Percentiles rank a stretch among this genome's conserved stretches.
Conservation (phyloP, 2,113 vertebrate species). For the Cisticola juncidis region DNA sequence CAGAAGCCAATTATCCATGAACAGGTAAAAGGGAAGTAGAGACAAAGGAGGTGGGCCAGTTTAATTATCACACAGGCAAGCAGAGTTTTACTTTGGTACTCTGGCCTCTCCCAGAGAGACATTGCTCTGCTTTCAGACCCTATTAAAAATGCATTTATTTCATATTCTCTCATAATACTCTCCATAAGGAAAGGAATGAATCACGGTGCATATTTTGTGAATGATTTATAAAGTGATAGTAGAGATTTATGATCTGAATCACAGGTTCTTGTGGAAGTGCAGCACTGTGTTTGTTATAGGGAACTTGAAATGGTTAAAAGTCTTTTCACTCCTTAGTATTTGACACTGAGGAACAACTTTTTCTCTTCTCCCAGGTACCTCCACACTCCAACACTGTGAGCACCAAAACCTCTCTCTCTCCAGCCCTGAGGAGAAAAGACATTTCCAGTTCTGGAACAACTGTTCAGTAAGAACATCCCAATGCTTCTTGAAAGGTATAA, state of each 20-base stretch:
- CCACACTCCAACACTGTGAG: neutral
- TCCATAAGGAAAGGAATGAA: slow-evolving; percentile 32
- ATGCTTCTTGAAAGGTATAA: neutral
- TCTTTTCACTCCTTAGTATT: neutral
- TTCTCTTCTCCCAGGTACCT: neutral
- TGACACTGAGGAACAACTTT: neutral
- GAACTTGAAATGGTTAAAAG: neutral
- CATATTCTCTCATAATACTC: slow-evolving; percentile 17
- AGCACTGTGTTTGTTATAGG: neutral
- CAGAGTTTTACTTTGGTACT: slow-evolving; percentile 11
- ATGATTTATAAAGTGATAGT: slow-evolving; percentile 46
- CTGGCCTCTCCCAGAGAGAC: neutral
- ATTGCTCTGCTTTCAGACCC: slow-evolving; percentile 1
- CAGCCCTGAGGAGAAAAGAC: neutral
- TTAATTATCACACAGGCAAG: slow-evolving; percentile 53
- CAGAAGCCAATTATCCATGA: slow-evolving; percentile 43
- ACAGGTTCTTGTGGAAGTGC: neutral
- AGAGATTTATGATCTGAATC: slow-evolving; percentile 19
- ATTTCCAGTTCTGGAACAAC: neutral
- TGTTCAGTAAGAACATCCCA: neutral
- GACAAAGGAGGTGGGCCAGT: neutral
- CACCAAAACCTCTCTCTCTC: neutral
- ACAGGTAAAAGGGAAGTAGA: slow-evolving; percentile 6
- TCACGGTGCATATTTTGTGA: slow-evolving; percentile 15
- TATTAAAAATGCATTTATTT: slow-evolving; percentile 64